Percentiles rank a stretch among this genome's conserved stretches.
Conservation (phyloP, 1,140 invertebrate genomes). For the Argopecten irradians region DNA sequence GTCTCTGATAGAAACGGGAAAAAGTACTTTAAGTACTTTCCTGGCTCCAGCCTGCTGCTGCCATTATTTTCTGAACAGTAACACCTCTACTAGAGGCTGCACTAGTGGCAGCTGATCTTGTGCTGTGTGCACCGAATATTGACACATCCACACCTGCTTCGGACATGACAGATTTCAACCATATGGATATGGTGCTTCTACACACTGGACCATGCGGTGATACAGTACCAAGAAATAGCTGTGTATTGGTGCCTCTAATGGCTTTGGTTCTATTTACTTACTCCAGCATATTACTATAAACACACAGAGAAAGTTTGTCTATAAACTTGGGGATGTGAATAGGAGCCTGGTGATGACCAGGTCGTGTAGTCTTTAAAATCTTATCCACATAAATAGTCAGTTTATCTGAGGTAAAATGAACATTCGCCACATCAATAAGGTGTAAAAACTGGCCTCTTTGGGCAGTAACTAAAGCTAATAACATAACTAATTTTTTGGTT, state of each 20-base stretch:
- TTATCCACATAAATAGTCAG: neutral
- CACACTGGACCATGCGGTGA: no score
- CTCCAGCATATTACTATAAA: neutral
- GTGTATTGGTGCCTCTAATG: neutral
- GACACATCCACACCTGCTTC: neutral
- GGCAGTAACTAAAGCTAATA: conserved; percentile 34
- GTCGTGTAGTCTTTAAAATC: conserved; percentile 24
- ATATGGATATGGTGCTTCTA: neutral
- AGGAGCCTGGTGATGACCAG: neutral
- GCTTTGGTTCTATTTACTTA: neutral
- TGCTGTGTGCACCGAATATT: no score
- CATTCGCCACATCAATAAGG: neutral
- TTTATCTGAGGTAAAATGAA: neutral
- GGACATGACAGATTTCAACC: neutral
- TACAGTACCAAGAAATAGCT: neutral
- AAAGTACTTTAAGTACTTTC: no score
- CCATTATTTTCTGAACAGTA: no score
- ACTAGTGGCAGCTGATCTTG: no score
- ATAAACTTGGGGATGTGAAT: neutral
- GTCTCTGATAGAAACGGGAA: no score
- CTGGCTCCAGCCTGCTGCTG: no score
- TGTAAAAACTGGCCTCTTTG: conserved; percentile 30
- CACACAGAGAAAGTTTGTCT: neutral
- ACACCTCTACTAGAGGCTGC: no score
- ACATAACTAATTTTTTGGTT: conserved; percentile 34